Percentiles rank a stretch among this genome's conserved stretches.
Evolutionary conservation across 1,140 invertebrate genomes (phyloP).

Genomic region (Cotesia glomerata): DNA sequence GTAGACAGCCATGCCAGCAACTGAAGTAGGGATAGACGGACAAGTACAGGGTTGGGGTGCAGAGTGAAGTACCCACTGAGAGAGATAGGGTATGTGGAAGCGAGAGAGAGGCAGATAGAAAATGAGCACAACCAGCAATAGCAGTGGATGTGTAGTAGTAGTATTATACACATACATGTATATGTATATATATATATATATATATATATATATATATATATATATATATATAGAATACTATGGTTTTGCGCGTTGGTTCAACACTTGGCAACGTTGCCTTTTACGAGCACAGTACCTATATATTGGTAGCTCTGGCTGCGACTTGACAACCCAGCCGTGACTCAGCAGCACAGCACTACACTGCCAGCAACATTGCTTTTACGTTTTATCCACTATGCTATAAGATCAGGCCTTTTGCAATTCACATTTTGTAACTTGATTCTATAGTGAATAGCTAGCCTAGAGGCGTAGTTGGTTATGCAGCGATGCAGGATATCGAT

Average conservation of each 20-base stretch:
- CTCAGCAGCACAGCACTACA: conserved; percentile 42
- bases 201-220: too few species aligned
- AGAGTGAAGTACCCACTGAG: background rate
- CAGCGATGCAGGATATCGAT: conserved; percentile 34
- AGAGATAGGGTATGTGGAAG: background rate
- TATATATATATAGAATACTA: background rate
- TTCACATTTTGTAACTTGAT: conserved; percentile 50
- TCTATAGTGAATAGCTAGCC: conserved; percentile 38
- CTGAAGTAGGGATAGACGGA: background rate
- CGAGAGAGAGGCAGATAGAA: conserved; percentile 30
- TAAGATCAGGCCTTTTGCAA: conserved; percentile 31
- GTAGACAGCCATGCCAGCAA: background rate
- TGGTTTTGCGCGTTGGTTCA: background rate
- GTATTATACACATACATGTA: too few species aligned
- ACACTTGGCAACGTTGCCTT: conserved; percentile 43
- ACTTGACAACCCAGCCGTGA: conserved; percentile 54
- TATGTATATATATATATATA: too few species aligned
- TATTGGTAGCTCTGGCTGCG: conserved; percentile 12
- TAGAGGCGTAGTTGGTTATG: conserved; percentile 33
- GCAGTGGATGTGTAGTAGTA: background rate
- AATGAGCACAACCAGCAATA: conserved; percentile 24
- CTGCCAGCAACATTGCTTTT: conserved; percentile 13
- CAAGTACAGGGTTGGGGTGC: background rate
- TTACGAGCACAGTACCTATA: background rate
- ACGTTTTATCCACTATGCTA: conserved; percentile 5